These are phyloP conservation scores for Charaxes varanes DNA, from an alignment of 1,140 invertebrate species.

Conservation along the genomic window DNA sequence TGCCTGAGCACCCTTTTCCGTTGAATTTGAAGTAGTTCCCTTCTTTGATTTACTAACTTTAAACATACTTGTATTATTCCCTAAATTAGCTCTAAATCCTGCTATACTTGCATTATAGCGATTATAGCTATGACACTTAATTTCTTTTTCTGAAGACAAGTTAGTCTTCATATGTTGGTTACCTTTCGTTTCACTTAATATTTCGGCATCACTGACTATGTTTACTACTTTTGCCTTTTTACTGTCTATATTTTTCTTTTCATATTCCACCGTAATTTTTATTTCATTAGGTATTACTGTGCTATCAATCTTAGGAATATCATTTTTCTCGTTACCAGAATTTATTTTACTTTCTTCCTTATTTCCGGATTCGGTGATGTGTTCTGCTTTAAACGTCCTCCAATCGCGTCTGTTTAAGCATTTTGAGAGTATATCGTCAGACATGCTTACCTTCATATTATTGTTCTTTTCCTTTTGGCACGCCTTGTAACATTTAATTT, in stretches of 20 bases:
- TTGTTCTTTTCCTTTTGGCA: slow-evolving; percentile 42
- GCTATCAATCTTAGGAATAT: slow-evolving; percentile 4
- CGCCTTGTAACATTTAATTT: slow-evolving; percentile 52
- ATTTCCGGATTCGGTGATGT: slow-evolving; percentile 24
- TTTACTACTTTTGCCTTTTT: slow-evolving; percentile 13
- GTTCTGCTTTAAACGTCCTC: slow-evolving; percentile 37
- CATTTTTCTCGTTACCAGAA: not conserved
- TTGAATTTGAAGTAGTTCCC: slow-evolving; percentile 22
- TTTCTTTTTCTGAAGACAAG: slow-evolving; percentile 40
- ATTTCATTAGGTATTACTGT: slow-evolving; percentile 15
- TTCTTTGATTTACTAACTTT: slow-evolving; percentile 21
- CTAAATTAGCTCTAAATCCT: slow-evolving; percentile 16
- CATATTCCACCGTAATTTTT: slow-evolving; percentile 41
- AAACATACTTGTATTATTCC: slow-evolving; percentile 15
- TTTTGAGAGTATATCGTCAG: slow-evolving; percentile 61
- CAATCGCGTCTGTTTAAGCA: slow-evolving; percentile 54
- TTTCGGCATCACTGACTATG: slow-evolving; percentile 13
- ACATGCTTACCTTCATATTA: slow-evolving; percentile 39
- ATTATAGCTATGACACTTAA: slow-evolving; percentile 45
- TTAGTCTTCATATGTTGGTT: slow-evolving; percentile 14
- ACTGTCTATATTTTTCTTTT: slow-evolving; percentile 14
- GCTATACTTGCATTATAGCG: slow-evolving; percentile 13
- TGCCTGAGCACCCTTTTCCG: slow-evolving; percentile 45
- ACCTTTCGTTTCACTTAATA: slow-evolving; percentile 10
- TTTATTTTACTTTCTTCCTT: slow-evolving; percentile 11